Evolutionary conservation across 92 coral and sea anemone species (phyloP).

Genomic region (Anthopleura xanthogrammica): DNA sequence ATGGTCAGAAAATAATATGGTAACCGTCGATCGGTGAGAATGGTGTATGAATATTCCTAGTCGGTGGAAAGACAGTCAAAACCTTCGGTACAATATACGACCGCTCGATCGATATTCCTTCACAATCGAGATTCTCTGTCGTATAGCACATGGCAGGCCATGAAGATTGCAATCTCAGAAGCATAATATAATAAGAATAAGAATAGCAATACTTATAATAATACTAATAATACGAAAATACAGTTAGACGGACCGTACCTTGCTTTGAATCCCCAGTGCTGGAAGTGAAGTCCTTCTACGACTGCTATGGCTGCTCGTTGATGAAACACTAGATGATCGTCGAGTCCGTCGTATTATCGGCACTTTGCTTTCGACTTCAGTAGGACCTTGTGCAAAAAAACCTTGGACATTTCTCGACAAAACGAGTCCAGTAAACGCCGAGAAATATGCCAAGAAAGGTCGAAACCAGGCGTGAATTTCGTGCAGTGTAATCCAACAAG

Average conservation of each 20-base stretch:
- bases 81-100: conserved; percentile 1
- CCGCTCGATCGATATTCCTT: conserved; percentile 1
- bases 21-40: conserved; percentile 2
- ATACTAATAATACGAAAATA: conserved; percentile 31
- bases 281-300: conserved; percentile 92
- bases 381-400: conserved; percentile 68
- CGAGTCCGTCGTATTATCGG: conserved; percentile 78
- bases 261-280: conserved; percentile 91
- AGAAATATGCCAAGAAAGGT: conserved; percentile 86
- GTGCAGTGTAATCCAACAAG: conserved; percentile 79
- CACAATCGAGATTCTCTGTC: not conserved
- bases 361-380: conserved; percentile 91
- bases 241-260: conserved; percentile 61
- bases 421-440: conserved; percentile 91
- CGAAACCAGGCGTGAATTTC: conserved; percentile 81
- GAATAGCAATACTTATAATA: conserved; percentile 31
- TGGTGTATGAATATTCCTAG: not conserved
- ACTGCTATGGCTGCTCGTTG: conserved; percentile 76
- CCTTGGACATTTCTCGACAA: conserved; percentile 83
- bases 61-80: not conserved
- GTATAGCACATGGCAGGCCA: conserved; percentile 2
- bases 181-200: conserved; percentile 27
- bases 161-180: conserved; percentile 24
- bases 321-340: conserved; percentile 75
- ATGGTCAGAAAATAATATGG: conserved; percentile 8